Evolutionary conservation across 2,888 invertebrate genomes (phyloP).

Genomic region (Pollenia amentaria): DNA sequence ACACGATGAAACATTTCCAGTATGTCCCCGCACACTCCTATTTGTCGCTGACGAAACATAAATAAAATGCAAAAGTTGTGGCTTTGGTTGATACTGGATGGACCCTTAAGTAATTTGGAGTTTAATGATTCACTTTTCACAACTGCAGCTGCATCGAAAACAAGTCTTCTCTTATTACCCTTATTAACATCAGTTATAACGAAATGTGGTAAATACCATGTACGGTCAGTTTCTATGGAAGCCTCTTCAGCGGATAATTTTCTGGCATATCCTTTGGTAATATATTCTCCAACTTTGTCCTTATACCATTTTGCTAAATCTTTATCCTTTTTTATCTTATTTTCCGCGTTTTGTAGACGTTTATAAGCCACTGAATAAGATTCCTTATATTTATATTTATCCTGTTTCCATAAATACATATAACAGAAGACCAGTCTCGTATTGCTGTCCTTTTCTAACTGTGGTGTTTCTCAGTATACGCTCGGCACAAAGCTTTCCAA

Average conservation of each 20-base stretch:
- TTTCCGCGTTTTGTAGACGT: slow-evolving; percentile 48
- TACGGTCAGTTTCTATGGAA: too few relatives aligned
- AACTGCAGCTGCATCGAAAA: neutral
- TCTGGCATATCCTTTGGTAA: too few relatives aligned
- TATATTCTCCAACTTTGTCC: neutral
- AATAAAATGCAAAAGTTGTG: neutral
- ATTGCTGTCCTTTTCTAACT: slow-evolving; percentile 14
- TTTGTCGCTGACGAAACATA: neutral
- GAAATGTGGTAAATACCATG: neutral
- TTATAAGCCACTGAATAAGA: slow-evolving; percentile 55
- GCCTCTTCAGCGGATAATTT: too few relatives aligned
- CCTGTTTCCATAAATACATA: slow-evolving; percentile 47
- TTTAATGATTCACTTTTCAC: neutral
- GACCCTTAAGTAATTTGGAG: neutral
- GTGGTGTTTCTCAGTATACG: too few relatives aligned
- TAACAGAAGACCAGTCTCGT: too few relatives aligned
- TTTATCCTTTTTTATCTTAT: slow-evolving; percentile 42
- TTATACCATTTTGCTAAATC: slow-evolving; percentile 18
- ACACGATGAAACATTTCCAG: slow-evolving; percentile 1
- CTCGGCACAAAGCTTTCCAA: slow-evolving; percentile 61
- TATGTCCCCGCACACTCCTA: neutral
- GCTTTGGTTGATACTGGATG: neutral
- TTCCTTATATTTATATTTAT: slow-evolving; percentile 45
- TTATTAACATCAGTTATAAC: neutral
- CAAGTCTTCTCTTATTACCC: neutral